phyloP scores from a whole-genome alignment of 2,797 vertebrate genomes.

The Eleutherodactylus coqui region DNA sequence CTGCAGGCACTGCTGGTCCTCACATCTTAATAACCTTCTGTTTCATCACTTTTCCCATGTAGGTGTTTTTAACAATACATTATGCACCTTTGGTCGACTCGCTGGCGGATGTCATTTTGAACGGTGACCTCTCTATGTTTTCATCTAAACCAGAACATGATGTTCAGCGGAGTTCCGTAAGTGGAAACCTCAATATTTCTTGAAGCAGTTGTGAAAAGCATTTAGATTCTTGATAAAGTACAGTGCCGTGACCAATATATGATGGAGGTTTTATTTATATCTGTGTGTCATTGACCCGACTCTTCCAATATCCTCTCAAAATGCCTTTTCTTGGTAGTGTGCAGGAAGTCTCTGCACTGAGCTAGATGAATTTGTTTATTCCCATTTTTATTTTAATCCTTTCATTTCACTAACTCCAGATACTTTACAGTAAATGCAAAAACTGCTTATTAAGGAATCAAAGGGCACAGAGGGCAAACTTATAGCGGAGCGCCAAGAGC shows the following conservation, averaged over 20 bases:
- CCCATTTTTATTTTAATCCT: conserved; percentile 21
- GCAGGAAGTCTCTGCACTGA: conserved; percentile 11
- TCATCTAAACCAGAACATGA: conserved; percentile 80
- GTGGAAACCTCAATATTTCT: conserved; percentile 64
- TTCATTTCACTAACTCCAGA: neutral
- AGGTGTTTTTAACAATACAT: conserved; percentile 98
- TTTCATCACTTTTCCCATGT: conserved; percentile 38
- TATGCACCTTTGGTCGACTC: conserved; percentile 92
- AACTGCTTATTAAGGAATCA: conserved; percentile 22
- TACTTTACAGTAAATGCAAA: conserved; percentile 28
- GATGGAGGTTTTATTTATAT: conserved; percentile 14
- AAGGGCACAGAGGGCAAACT: conserved; percentile 4
- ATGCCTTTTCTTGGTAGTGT: conserved; percentile 10
- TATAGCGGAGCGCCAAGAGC: neutral
- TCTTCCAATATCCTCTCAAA: conserved; percentile 1
- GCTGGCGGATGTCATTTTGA: conserved; percentile 93
- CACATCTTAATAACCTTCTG: neutral
- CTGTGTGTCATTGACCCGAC: conserved; percentile 2
- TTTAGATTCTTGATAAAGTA: conserved; percentile 15
- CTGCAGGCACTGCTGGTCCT: neutral
- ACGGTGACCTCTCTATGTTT: conserved; percentile 91
- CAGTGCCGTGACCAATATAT: neutral
- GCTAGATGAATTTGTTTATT: conserved; percentile 19
- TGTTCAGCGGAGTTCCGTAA: conserved; percentile 80
- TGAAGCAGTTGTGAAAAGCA: neutral